Conservation (phyloP, 2,113 vertebrate genomes). For the Sorex fumeus region DNA sequence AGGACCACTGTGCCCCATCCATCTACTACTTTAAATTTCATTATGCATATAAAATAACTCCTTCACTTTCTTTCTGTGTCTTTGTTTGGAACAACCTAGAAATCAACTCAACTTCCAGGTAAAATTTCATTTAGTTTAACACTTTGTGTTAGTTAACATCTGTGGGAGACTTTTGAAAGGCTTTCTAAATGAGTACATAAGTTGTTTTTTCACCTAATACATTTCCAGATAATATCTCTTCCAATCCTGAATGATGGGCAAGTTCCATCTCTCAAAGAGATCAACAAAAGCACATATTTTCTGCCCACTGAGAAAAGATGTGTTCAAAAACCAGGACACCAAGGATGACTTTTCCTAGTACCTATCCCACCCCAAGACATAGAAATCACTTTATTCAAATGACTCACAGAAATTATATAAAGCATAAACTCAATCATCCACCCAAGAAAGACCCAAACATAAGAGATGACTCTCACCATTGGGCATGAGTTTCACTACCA, state of each 20-base stretch:
- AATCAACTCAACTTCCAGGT: background rate
- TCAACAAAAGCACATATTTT: background rate
- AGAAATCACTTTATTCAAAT: slow-evolving; percentile 23
- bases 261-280: background rate
- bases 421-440: background rate
- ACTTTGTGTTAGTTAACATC: background rate
- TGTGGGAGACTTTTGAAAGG: slow-evolving; percentile 9
- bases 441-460: background rate
- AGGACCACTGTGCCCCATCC: background rate
- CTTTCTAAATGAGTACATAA: background rate
- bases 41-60: background rate
- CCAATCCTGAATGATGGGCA: background rate
- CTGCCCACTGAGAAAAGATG: background rate
- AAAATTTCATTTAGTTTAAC: slow-evolving; percentile 12
- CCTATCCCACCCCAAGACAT: background rate
- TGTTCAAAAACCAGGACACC: background rate
- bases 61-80: too few relatives aligned
- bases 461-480: slow-evolving; percentile 88
- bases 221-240: background rate
- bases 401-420: background rate
- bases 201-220: background rate
- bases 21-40: background rate
- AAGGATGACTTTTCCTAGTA: background rate
- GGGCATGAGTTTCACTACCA: slow-evolving; percentile 97
- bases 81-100: background rate